These are phyloP conservation scores for Myiozetetes cayanensis DNA, from an alignment of 2,113 vertebrate species.

Conservation along the genomic window DNA sequence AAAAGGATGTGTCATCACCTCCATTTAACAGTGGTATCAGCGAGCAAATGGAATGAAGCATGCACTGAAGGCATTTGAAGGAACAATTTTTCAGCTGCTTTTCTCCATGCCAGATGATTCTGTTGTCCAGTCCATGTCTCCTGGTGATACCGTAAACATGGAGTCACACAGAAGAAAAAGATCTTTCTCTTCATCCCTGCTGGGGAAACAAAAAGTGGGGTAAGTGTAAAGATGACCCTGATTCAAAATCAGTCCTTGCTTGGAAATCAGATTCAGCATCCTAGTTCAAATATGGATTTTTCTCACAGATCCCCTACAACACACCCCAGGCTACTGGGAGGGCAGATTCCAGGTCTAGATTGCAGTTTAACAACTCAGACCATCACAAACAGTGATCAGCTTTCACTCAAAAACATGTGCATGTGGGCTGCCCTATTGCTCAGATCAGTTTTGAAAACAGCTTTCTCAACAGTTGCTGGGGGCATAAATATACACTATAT, in stretches of 20 bases:
- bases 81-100: slow-evolving; percentile 49
- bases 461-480: not conserved
- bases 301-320: not conserved
- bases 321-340: not conserved
- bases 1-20: slow-evolving; percentile 51
- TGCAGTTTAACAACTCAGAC: not conserved
- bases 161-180: not conserved
- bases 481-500: not conserved
- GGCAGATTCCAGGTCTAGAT: not conserved
- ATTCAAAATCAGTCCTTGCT: not conserved
- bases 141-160: not conserved
- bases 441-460: slow-evolving; percentile 4
- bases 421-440: not conserved
- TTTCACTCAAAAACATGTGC: not conserved
- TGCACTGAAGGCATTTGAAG: not conserved
- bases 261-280: not conserved
- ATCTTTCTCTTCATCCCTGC: not conserved
- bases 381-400: not conserved
- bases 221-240: not conserved
- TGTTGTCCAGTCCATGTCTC: slow-evolving; percentile 10
- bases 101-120: slow-evolving; percentile 37
- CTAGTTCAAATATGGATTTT: not conserved
- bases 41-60: slow-evolving; percentile 29
- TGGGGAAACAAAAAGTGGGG: not conserved
- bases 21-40: slow-evolving; percentile 53